Conservation (phyloP, 2,797 vertebrate genomes). For the Gymnoscopelus braueri region DNA sequence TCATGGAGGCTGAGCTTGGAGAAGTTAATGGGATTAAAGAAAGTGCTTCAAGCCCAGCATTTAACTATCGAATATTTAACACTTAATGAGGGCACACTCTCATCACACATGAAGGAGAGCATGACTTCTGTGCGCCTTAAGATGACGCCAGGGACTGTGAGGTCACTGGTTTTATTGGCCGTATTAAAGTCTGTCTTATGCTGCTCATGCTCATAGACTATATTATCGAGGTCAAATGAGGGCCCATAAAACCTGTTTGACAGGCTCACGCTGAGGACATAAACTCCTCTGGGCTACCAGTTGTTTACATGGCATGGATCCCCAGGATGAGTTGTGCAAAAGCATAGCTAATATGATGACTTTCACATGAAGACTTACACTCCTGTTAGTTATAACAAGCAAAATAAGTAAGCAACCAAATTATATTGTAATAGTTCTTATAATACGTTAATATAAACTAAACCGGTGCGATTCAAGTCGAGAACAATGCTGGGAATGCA, state of each 20-base stretch:
- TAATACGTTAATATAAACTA: no score
- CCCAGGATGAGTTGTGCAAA: slow-evolving; percentile 1
- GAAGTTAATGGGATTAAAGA: slow-evolving; percentile 77
- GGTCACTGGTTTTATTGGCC: slow-evolving; percentile 51
- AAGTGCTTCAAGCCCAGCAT: slow-evolving; percentile 62
- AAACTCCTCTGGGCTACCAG: neutral
- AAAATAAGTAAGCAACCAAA: no score
- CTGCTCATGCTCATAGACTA: slow-evolving; percentile 42
- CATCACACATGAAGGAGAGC: slow-evolving; percentile 55
- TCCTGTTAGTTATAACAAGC: no score
- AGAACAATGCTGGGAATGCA: no score
- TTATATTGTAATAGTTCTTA: no score
- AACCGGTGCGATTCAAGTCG: no score
- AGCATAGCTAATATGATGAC: no score
- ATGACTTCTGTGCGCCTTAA: slow-evolving; percentile 55
- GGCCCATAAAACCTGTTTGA: slow-evolving; percentile 63
- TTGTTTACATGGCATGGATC: slow-evolving; percentile 21
- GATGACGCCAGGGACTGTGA: slow-evolving; percentile 50
- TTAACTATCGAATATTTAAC: slow-evolving; percentile 66
- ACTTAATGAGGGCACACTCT: slow-evolving; percentile 64
- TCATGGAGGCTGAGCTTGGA: slow-evolving; percentile 50
- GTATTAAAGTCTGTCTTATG: slow-evolving; percentile 42
- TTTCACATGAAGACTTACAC: neutral
- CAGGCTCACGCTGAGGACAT: slow-evolving; percentile 36
- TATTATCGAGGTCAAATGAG: slow-evolving; percentile 44